Percentiles rank a stretch among this genome's conserved stretches.
These are phyloP conservation scores for Calameuta pallipes DNA, from an alignment of 2,888 invertebrate species.

Conservation along the genomic window DNA sequence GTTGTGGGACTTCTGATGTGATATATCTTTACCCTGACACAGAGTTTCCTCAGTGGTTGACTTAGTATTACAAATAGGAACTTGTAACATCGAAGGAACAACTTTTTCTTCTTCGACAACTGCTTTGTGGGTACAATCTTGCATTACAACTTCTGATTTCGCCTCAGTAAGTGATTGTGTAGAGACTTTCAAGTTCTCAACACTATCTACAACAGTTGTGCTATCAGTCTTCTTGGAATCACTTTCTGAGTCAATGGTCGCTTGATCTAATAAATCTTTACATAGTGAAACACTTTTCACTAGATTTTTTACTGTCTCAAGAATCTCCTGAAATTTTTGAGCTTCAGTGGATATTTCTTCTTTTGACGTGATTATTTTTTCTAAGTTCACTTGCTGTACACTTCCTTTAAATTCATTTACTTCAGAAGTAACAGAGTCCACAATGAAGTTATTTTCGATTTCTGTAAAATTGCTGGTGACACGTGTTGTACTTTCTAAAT, in stretches of 20 bases:
- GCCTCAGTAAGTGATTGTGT: not conserved
- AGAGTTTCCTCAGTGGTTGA: not conserved
- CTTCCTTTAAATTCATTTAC: not conserved
- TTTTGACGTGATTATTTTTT: not conserved
- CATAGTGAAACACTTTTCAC: not conserved
- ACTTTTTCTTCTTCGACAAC: not conserved
- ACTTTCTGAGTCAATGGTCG: not conserved
- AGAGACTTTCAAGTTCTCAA: not conserved
- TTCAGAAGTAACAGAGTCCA: not conserved
- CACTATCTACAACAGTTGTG: not conserved
- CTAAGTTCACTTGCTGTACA: not conserved
- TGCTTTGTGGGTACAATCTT: not conserved
- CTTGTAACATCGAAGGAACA: not conserved
- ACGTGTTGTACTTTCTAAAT: not conserved
- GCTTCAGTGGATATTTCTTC: not conserved
- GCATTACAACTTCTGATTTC: not conserved
- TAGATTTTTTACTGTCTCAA: not conserved
- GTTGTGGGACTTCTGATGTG: not conserved
- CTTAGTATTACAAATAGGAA: not conserved
- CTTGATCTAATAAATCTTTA: not conserved
- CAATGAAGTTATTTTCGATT: not conserved
- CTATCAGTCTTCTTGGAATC: not conserved
- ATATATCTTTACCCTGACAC: not conserved
- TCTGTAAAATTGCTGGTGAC: not conserved
- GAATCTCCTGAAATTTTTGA: not conserved